phyloP scores from a whole-genome alignment of 2,888 invertebrate species.

The Alsophila aescularia region DNA sequence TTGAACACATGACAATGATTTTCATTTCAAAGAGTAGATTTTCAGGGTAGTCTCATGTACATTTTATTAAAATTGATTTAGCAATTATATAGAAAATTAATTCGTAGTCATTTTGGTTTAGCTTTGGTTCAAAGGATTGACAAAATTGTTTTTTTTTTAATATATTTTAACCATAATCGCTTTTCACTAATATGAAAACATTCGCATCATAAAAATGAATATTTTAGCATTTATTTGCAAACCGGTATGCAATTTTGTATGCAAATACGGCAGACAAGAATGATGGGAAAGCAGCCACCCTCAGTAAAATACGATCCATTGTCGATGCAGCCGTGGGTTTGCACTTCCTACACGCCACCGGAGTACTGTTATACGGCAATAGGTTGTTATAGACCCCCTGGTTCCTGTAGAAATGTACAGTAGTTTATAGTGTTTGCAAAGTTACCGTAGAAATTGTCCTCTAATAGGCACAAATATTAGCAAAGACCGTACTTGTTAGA shows the following conservation, averaged over 20 bases:
- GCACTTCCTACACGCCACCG: slow-evolving; percentile 28
- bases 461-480: too few relatives aligned
- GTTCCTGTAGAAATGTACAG: neutral
- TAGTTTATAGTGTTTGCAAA: neutral
- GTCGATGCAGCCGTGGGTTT: slow-evolving; percentile 38
- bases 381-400: neutral
- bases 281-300: slow-evolving; percentile 53
- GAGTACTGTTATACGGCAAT: slow-evolving; percentile 15
- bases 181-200: too few relatives aligned
- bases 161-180: too few relatives aligned
- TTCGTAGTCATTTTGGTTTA: too few relatives aligned
- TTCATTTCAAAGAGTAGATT: too few relatives aligned
- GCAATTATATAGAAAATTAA: too few relatives aligned
- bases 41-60: too few relatives aligned
- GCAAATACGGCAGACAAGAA: slow-evolving; percentile 59
- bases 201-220: neutral
- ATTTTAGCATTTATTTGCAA: slow-evolving; percentile 7
- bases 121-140: too few relatives aligned
- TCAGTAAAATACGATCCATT: slow-evolving; percentile 53
- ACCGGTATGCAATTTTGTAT: slow-evolving; percentile 38
- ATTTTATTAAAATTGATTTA: too few relatives aligned
- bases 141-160: too few relatives aligned
- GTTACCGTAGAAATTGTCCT: neutral
- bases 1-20: too few relatives aligned
- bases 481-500: too few relatives aligned